Evolutionary conservation across 2,113 vertebrate species (phyloP).

Genomic region (Peromyscus leucopus): DNA sequence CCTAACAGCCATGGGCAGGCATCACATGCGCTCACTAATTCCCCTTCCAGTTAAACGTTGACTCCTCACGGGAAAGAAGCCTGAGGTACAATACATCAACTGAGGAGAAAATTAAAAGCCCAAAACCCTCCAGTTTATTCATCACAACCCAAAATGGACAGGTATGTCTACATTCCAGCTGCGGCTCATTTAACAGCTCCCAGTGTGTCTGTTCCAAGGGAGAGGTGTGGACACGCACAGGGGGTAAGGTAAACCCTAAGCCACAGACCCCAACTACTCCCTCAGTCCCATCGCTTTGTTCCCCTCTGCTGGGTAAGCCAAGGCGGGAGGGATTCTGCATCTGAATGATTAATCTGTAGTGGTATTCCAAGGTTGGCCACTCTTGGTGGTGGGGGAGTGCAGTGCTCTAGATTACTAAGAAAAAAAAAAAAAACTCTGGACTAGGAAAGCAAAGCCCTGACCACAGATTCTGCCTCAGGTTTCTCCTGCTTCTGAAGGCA

Average conservation of each 20-base stretch:
- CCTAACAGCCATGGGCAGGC: neutral
- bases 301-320: constrained; percentile 1
- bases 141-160: constrained; percentile 72
- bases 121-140: constrained; percentile 79
- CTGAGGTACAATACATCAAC: constrained; percentile 65
- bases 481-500: constrained; percentile 15
- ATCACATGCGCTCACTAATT: neutral
- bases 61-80: neutral
- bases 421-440: neutral
- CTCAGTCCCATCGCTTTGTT: neutral
- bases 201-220: constrained; percentile 53
- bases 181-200: constrained; percentile 70
- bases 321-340: neutral
- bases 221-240: constrained; percentile 36
- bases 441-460: neutral
- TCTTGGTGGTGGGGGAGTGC: neutral
- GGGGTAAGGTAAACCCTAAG: constrained; percentile 60
- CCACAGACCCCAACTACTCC: neutral
- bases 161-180: constrained; percentile 36
- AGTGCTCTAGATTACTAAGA: neutral
- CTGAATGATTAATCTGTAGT: constrained; percentile 40
- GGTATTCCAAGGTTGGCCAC: constrained; percentile 29
- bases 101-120: constrained; percentile 69
- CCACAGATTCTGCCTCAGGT: neutral
- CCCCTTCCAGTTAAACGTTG: constrained; percentile 61